Evolutionary conservation across 1,140 invertebrate genomes (phyloP), one percentile per base, ranked within the genome.

Genomic region (Mactra quadrangularis): DNA sequence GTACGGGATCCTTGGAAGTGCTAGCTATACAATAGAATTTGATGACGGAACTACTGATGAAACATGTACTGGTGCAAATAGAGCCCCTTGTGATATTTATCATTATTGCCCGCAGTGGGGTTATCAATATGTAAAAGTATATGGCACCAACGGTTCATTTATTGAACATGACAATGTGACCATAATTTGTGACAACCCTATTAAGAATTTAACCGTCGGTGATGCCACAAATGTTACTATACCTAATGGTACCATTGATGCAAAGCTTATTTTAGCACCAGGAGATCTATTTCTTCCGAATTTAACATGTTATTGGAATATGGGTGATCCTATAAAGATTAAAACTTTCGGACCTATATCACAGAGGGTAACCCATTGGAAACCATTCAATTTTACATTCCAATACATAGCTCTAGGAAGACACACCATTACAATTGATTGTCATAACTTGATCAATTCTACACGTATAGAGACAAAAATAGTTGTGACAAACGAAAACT

Each of bases 181-280:
- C 15, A 60, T 81, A 22, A 81, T 66, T 0, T 81, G 77, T 71
- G 77, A 81, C 17, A 81, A 81, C 57, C 77, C 77, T 29, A 71
- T 81, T 13, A 52, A 59, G 0, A 57, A 71, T 33, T 7, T 81
- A 4, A 47, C 47, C 3, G 38, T 38, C 0, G 66, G 55, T 50
- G 57, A 57, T n/a, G 45, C 53, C 0, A 31, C 19, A 17, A 70
- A 22, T 22, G 47, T 81, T 9, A 33, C 50, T 25, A 81, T 81
- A 31, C 77, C 77, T 17, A 57, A 70, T 59, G 77, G 77, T 31
- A 59, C 33, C 3, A 60, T 71, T 11, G 47, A 81, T 33, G 60
- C 62, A 38, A 81, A 17, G 52, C 25, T 81, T 15, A 70, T 47
- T 25, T 60, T 81, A 19, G 17, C 50, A 3, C 13, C 66, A n/a